phyloP scores from a whole-genome alignment of 2,113 vertebrate genomes.

The Actenoides lindsayi region DNA sequence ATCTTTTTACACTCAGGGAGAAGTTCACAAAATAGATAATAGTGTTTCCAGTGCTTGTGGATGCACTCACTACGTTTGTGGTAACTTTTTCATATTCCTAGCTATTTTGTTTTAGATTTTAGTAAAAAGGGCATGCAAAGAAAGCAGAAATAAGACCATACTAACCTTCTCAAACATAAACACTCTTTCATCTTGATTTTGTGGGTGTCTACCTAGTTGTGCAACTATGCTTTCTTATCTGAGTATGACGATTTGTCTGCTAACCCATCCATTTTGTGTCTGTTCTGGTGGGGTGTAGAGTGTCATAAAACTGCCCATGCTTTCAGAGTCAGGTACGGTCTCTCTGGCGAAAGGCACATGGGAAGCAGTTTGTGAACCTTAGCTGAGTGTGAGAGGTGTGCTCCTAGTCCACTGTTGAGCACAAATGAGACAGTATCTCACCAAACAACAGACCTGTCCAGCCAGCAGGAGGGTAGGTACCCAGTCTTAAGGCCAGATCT shows the following conservation, averaged over 20 bases:
- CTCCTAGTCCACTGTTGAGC: background rate
- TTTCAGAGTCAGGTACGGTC: background rate
- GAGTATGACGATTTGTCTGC: background rate
- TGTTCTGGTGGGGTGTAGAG: background rate
- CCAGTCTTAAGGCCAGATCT: background rate
- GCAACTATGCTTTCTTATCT: background rate
- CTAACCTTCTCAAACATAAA: background rate
- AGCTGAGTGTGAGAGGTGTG: background rate
- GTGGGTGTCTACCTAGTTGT: background rate
- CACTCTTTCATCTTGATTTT: background rate
- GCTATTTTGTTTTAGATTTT: background rate
- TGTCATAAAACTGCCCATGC: no score
- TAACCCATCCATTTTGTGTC: background rate
- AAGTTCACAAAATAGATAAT: slow-evolving; percentile 81
- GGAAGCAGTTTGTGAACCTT: background rate
- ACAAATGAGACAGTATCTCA: background rate
- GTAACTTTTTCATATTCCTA: slow-evolving; percentile 74
- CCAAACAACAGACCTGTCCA: background rate
- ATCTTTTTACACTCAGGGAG: slow-evolving; percentile 82
- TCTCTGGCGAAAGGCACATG: background rate
- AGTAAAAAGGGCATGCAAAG: background rate
- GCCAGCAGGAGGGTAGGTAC: background rate
- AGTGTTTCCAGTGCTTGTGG: slow-evolving; percentile 83
- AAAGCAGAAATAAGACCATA: background rate
- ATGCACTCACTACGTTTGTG: slow-evolving; percentile 86